These are phyloP conservation scores for Euwallacea fornicatus DNA, from an alignment of 1,140 invertebrate genomes.

Conservation along the genomic window DNA sequence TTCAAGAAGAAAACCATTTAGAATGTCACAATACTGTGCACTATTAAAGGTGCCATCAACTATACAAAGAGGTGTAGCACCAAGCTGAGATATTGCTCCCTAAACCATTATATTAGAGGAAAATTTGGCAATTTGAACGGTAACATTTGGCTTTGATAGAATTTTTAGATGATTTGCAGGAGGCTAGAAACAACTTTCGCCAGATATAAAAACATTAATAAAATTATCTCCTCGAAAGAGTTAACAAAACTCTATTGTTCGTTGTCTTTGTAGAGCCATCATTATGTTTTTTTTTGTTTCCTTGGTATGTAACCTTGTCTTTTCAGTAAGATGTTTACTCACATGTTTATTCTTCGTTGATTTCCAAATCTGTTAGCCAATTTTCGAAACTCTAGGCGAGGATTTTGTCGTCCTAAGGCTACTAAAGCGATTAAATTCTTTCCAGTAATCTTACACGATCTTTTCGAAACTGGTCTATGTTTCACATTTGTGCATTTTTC, in stretches of 20 bases:
- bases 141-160: too few species aligned
- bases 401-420: neutral
- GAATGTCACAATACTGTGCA: too few species aligned
- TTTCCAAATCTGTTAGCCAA: slow-evolving; percentile 8
- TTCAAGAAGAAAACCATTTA: too few species aligned
- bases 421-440: neutral
- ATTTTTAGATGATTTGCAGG: neutral
- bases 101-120: neutral
- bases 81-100: slow-evolving; percentile 13
- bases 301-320: neutral
- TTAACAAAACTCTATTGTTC: slow-evolving; percentile 1
- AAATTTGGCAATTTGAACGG: too few species aligned
- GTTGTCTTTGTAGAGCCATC: neutral
- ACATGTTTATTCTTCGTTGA: slow-evolving; percentile 10
- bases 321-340: neutral
- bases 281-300: neutral
- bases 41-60: too few species aligned
- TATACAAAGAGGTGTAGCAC: neutral
- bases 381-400: slow-evolving; percentile 4
- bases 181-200: neutral
- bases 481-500: too few species aligned
- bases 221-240: neutral
- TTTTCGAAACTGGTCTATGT: neutral
- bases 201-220: neutral
- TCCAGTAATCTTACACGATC: neutral